Evolutionary conservation across 92 coral and sea anemone species (phyloP).

Genomic region (Metridium senile): DNA sequence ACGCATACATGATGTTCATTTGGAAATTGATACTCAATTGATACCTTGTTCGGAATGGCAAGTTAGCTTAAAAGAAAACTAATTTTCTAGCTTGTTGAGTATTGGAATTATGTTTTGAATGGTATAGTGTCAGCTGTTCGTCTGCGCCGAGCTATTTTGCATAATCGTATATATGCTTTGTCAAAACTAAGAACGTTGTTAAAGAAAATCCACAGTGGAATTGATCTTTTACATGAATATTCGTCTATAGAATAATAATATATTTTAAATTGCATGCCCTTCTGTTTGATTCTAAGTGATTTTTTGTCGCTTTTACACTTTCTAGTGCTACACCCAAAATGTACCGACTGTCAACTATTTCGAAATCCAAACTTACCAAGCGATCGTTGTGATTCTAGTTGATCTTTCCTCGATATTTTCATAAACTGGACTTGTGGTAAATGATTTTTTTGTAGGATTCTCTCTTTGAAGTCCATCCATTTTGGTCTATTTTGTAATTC

Average conservation of each 20-base stretch:
- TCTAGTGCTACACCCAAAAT: conserved; percentile 24
- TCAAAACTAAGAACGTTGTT: conserved; percentile 1
- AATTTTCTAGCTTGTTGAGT: not conserved
- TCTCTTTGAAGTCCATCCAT: not conserved
- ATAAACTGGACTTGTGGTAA: conserved; percentile 8
- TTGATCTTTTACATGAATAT: not conserved
- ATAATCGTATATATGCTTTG: not conserved
- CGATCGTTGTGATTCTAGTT: conserved; percentile 3
- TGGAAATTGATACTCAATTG: no score
- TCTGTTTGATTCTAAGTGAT: not conserved
- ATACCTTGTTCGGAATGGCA: no score
- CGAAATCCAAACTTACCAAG: conserved; percentile 22
- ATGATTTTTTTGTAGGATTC: not conserved
- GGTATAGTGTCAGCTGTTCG: conserved; percentile 1
- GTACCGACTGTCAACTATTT: not conserved
- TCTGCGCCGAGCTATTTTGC: not conserved
- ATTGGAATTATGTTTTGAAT: conserved; percentile 5
- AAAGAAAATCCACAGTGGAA: not conserved
- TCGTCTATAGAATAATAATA: not conserved
- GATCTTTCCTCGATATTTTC: conserved; percentile 24
- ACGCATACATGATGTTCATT: no score
- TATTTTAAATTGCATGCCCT: no score
- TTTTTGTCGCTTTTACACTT: not conserved
- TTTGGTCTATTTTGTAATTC: not conserved
- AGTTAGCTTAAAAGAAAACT: not conserved